Base-by-base conservation (phyloP, 2,113 vertebrate genomes). In the Notechis scutatus region DNA sequence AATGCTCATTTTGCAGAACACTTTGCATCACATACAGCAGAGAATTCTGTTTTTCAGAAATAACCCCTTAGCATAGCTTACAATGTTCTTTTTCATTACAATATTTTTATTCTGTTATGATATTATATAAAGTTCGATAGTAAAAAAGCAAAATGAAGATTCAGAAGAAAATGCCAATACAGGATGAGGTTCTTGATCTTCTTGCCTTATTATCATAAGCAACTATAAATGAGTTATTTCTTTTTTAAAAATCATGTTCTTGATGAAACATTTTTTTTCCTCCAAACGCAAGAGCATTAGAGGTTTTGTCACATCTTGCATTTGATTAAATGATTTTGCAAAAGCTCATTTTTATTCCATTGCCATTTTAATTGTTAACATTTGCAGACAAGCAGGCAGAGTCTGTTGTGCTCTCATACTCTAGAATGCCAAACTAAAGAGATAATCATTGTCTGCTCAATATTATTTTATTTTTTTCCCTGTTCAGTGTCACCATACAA, bases 241-340 rank as follows among this genome's bases (percentile, higher is more conserved):
- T 91, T 89, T 92, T 90, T 50, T 57, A 5, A 69, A 56, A 56
- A 7, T 11, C 9, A 0, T 5, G 2, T 4, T 90, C 54, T 47
- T 85, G 26, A 47, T 21, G 23, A 14, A 90, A 45, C 26, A 23
- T 89, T 56, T 3, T 88, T 42, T 91, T 91, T 81, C 64, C 34
- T 39, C 34, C 81, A 24, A 0, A 12, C 42, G 23, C 0, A 0
- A 81, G 3, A 47, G 10, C 0, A 1, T 45, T 12, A 26, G 56
- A 11, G 69, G 12, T 47, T 64, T 42, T 54, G 12, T 23, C 85
- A 45, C 55, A 0, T 23, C 50, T 88, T 64, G 9, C 29, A 1
- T 1, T 54, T 42, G 1, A 74, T 86, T 87, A 3, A 54, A 69
- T 59, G 52, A 24, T 39, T 89, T 57, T 89, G n/a, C 3, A 54